Percentiles rank a stretch among this genome's conserved stretches.
Evolutionary conservation across 2,797 vertebrate species (phyloP).

Genomic region (Streptopelia turtur): DNA sequence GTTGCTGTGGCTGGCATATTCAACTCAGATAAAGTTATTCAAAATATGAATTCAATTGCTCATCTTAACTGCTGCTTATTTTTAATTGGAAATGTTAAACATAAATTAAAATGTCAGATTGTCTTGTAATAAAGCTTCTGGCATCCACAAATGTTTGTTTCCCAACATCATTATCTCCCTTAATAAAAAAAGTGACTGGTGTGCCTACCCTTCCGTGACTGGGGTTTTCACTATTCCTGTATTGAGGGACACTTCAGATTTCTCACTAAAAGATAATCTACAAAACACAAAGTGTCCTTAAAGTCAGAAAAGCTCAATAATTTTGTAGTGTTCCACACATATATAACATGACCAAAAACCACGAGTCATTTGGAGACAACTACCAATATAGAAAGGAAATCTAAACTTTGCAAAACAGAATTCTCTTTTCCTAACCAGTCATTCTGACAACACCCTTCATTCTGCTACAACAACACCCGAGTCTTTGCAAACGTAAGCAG

Average conservation of each 20-base stretch:
- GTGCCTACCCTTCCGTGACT: conserved; percentile 76
- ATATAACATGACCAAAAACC: neutral
- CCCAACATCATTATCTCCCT: conserved; percentile 80
- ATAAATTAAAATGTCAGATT: conserved; percentile 42
- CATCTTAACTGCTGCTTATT: neutral
- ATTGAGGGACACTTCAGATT: conserved; percentile 80
- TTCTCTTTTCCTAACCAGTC: neutral
- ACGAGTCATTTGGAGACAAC: neutral
- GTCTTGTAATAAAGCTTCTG: neutral
- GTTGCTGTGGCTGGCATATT: neutral
- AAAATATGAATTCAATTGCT: neutral
- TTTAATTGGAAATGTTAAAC: neutral
- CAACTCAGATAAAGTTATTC: neutral
- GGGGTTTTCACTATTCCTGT: conserved; percentile 83
- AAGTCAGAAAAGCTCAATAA: neutral
- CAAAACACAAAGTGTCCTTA: conserved; percentile 77
- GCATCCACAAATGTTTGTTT: neutral
- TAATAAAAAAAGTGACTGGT: conserved; percentile 76
- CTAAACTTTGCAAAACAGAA: neutral
- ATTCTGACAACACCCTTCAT: neutral
- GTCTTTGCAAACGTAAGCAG: neutral
- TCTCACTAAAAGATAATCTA: conserved; percentile 80
- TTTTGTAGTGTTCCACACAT: neutral
- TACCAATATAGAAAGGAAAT: neutral
- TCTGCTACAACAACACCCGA: neutral